Conservation (phyloP, 1,140 invertebrate species). For the Drosophila truncata region DNA sequence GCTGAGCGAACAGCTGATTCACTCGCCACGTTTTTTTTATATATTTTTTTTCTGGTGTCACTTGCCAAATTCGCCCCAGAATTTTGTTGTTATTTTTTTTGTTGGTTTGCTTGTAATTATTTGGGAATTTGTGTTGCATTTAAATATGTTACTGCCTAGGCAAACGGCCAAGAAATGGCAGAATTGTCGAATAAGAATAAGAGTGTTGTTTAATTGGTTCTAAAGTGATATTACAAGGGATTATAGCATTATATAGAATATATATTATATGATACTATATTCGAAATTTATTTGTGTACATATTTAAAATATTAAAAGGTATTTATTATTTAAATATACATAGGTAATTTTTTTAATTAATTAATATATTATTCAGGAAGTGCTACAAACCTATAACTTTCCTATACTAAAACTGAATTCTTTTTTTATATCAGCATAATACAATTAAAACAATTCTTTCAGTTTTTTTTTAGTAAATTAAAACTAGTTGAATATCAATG, state of each 20-base stretch:
- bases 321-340: background rate
- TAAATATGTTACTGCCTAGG: constrained; percentile 32
- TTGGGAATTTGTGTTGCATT: constrained; percentile 31
- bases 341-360: too few species aligned
- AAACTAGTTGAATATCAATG: background rate
- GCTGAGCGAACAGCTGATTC: constrained; percentile 58
- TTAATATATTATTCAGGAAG: too few species aligned
- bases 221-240: background rate
- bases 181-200: constrained; percentile 10
- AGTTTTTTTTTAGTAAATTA: background rate
- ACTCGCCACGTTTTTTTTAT: constrained; percentile 24
- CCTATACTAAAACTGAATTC: too few species aligned
- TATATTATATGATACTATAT: background rate
- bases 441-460: background rate
- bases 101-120: constrained; percentile 36
- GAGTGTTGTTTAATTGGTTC: constrained; percentile 9
- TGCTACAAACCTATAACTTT: too few species aligned
- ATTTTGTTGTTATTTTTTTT: constrained; percentile 4
- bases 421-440: too few species aligned
- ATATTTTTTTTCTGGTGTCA: background rate
- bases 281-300: background rate
- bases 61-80: constrained; percentile 38
- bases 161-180: constrained; percentile 27
- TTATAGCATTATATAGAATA: background rate
- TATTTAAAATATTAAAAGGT: background rate